Evolutionary conservation across 1,140 invertebrate genomes (phyloP).

Genomic region (Brachionus paranguensis): DNA sequence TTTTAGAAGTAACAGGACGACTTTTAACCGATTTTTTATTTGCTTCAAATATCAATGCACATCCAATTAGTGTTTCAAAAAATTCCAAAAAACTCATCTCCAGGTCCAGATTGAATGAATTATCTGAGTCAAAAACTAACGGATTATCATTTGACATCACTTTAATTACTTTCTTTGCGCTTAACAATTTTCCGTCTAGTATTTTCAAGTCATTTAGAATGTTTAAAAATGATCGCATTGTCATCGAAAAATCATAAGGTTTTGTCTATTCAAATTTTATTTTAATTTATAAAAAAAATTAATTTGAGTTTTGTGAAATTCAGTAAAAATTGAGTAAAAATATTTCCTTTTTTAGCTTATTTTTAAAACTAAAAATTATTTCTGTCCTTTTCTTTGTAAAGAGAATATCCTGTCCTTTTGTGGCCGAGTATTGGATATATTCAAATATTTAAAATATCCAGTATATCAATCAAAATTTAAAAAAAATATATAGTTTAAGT

Average conservation of each 20-base stretch:
- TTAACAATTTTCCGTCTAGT: constrained; percentile 49
- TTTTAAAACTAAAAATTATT: no score
- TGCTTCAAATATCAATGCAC: constrained; percentile 43
- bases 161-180: constrained; percentile 47
- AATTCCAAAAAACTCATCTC: constrained; percentile 56
- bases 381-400: no score
- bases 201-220: constrained; percentile 49
- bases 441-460: no score
- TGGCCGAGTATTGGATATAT: no score
- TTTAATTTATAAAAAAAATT: no score
- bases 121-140: constrained; percentile 49
- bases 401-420: no score
- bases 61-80: constrained; percentile 53
- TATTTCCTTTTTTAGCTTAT: not conserved
- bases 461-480: no score
- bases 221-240: constrained; percentile 52
- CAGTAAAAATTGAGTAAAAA: constrained; percentile 40
- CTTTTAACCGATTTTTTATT: not conserved
- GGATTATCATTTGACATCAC: constrained; percentile 50
- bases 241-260: constrained; percentile 48
- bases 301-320: no score
- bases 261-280: constrained; percentile 41
- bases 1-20: not conserved
- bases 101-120: constrained; percentile 52
- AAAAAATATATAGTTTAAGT: no score